These are phyloP conservation scores for Falco punctatus DNA, from an alignment of 2,113 vertebrate species.

Conservation along the genomic window DNA sequence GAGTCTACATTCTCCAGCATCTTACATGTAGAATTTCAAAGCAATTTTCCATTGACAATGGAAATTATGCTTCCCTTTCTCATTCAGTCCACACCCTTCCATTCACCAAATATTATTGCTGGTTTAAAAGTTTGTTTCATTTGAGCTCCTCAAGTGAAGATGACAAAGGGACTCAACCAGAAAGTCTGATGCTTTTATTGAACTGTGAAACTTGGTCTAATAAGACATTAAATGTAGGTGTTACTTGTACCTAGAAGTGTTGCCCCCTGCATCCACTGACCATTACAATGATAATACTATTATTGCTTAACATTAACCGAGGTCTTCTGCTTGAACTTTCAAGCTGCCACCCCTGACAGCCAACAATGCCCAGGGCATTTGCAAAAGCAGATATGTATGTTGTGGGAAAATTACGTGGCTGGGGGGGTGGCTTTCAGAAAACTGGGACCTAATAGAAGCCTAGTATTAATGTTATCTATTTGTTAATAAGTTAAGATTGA, in stretches of 20 bases:
- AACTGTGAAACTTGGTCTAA: background rate
- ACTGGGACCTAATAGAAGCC: no score
- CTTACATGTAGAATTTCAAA: background rate
- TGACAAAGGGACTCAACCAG: background rate
- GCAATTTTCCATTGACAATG: background rate
- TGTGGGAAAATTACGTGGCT: no score
- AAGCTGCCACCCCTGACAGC: background rate
- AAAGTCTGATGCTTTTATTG: background rate
- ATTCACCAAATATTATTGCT: background rate
- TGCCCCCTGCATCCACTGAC: background rate
- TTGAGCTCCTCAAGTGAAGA: background rate
- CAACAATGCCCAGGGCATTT: background rate
- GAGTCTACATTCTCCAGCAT: background rate
- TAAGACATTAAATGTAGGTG: background rate
- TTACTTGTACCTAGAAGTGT: background rate
- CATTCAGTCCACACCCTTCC: background rate
- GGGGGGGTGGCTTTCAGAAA: no score
- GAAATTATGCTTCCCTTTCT: background rate
- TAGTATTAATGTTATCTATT: no score
- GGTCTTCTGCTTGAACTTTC: background rate
- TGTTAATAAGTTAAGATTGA: no score
- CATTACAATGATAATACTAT: background rate
- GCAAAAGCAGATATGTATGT: background rate
- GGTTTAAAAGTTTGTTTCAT: background rate
- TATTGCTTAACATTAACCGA: background rate